Conservation (phyloP, 2,888 invertebrate species). For the Aphelenchoides bicaudatus region DNA sequence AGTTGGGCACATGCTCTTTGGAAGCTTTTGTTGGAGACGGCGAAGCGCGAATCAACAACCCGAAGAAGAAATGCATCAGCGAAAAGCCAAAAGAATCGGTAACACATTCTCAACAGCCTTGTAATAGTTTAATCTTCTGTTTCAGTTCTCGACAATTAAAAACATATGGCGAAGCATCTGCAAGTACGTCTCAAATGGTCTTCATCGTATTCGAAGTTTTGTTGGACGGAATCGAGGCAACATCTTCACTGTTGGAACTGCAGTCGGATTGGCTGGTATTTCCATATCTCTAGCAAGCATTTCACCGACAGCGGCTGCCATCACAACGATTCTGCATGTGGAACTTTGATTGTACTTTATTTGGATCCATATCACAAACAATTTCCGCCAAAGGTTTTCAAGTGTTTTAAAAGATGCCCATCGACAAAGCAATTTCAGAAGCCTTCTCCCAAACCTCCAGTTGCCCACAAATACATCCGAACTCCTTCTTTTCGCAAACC, state of each 20-base stretch:
- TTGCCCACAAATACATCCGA: no score
- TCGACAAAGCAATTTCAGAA: no score
- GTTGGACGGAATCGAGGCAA: background rate
- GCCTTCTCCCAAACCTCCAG: no score
- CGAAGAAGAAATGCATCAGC: no score
- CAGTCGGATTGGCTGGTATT: conserved; percentile 1
- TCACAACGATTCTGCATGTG: no score
- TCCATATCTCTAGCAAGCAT: background rate
- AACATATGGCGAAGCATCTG: background rate
- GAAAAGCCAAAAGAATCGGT: conserved; percentile 10
- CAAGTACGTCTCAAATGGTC: background rate
- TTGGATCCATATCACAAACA: no score
- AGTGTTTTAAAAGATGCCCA: no score
- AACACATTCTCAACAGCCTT: no score
- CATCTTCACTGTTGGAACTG: conserved; percentile 8
- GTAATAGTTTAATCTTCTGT: background rate
- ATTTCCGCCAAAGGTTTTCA: no score
- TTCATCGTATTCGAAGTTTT: background rate
- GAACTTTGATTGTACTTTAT: no score
- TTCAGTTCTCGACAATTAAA: conserved; percentile 7
- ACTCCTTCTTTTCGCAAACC: no score
- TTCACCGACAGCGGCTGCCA: conserved; percentile 1
- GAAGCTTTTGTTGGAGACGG: conserved; percentile 5
- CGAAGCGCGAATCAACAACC: background rate
- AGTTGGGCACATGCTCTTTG: no score